Evolutionary conservation across 2,888 invertebrate species (phyloP).

Genomic region (Syrphus vitripennis): DNA sequence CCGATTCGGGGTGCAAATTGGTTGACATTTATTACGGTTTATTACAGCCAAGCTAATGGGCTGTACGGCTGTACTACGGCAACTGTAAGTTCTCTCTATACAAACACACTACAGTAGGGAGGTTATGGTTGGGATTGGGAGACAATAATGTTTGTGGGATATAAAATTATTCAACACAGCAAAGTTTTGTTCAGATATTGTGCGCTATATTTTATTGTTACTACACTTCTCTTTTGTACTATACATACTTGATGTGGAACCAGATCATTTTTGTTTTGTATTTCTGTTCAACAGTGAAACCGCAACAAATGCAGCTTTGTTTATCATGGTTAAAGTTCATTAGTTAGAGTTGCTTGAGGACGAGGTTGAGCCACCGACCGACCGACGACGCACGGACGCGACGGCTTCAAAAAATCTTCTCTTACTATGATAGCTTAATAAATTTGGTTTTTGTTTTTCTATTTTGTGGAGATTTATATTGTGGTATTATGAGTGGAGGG

Average conservation of each 20-base stretch:
- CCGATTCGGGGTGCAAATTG: slow-evolving; percentile 61
- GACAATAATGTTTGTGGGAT: slow-evolving; percentile 29
- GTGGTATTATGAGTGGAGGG: background rate
- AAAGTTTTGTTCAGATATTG: slow-evolving; percentile 10
- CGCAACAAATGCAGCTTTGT: slow-evolving; percentile 40
- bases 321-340: slow-evolving; percentile 45
- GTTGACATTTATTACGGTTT: slow-evolving; percentile 71
- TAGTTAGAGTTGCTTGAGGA: slow-evolving; percentile 17
- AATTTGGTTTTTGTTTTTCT: slow-evolving; percentile 9
- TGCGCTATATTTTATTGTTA: background rate
- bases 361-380: background rate
- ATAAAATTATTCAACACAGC: slow-evolving; percentile 56
- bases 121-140: background rate
- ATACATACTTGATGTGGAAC: background rate
- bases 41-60: slow-evolving; percentile 63
- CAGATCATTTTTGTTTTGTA: slow-evolving; percentile 18
- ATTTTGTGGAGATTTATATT: slow-evolving; percentile 23
- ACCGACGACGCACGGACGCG: too few relatives aligned
- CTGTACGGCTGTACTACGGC: background rate
- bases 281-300: slow-evolving; percentile 21
- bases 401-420: slow-evolving; percentile 5
- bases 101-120: background rate
- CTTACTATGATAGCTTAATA: background rate
- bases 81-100: background rate
- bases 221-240: slow-evolving; percentile 16